Evolutionary conservation across 2,888 invertebrate genomes (phyloP).

Genomic region (Epinotia bilunana): DNA sequence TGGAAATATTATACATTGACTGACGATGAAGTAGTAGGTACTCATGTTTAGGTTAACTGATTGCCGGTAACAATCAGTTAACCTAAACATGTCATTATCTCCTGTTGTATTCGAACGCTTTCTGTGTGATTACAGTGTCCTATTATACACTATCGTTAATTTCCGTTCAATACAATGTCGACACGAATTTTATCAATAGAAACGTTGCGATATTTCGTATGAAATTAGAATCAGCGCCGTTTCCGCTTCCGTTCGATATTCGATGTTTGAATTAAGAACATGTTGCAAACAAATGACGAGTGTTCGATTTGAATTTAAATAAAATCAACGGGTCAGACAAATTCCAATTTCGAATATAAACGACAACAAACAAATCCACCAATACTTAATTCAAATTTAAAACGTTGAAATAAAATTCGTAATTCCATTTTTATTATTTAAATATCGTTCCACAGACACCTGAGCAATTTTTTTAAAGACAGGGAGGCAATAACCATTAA

Average conservation of each 20-base stretch:
- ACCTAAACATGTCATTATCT: slow-evolving; percentile 37
- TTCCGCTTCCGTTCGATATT: slow-evolving; percentile 84
- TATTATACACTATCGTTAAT: slow-evolving; percentile 79
- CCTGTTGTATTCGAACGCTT: slow-evolving; percentile 22
- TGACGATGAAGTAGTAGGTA: not conserved
- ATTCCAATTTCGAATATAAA: slow-evolving; percentile 3
- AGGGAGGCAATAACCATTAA: slow-evolving; percentile 45
- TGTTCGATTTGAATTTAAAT: slow-evolving; percentile 14
- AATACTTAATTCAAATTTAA: not conserved
- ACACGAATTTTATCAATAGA: slow-evolving; percentile 81
- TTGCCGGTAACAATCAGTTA: slow-evolving; percentile 19
- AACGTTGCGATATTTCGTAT: slow-evolving; percentile 80
- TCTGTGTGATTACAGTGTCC: slow-evolving; percentile 54
- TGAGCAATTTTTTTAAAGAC: slow-evolving; percentile 43
- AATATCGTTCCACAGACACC: slow-evolving; percentile 38
- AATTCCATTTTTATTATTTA: slow-evolving; percentile 32
- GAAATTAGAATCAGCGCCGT: slow-evolving; percentile 83
- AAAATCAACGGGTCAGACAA: not conserved
- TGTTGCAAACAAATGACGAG: slow-evolving; percentile 68
- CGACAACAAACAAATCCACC: not conserved
- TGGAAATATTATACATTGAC: too few relatives aligned
- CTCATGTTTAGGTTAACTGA: too few relatives aligned
- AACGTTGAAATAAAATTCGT: not conserved
- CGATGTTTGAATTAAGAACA: slow-evolving; percentile 78
- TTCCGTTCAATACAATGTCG: slow-evolving; percentile 80